Base-by-base conservation (phyloP, 2,113 vertebrate species). In the Sylvilagus bachmani region DNA sequence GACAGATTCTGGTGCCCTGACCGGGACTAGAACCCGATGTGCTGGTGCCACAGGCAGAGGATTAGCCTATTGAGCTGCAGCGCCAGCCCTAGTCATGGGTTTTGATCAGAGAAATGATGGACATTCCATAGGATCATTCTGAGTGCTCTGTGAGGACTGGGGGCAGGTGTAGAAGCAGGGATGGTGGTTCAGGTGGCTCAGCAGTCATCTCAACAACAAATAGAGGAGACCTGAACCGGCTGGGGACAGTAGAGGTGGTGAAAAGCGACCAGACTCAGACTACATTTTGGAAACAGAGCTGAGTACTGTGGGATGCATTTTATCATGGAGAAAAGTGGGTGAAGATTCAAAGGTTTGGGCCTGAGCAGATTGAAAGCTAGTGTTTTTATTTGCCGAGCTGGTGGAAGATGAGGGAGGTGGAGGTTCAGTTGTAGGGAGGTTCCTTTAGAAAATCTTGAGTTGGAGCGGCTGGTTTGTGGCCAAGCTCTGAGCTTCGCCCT, bases 381-480 rank as follows among this genome's bases (percentile, higher is more conserved):
- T n/a, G 33, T 74, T 95, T 89, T 74, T n/a, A 82, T 69, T 91
- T 89, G 53, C 70, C 36, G 44, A 73, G 6, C 44, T 74, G 31
- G 61, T 25, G 12, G 73, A 94, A 84, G 12, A 73, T 0, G 13
- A 91, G 77, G 25, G 33, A 78, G 62, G 12, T 55, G 29, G 24
- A 75, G 64, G 9, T 74, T 80, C 82, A 38, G 29, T 27, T 51
- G 21, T 58, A 12, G 36, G 8, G 11, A 53, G 7, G 49, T 55
- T 73, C 19, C 29, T 24, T 29, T 22, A 17, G 12, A 31, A 10
- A 16, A 36, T 53, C 91, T 73, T 11, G 51, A 75, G 31, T 38
- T 25, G 71, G 9, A 89, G 62, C 69, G 36, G 8, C 16, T 27
- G 55, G 2, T 75, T 38, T 74, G 29, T 86, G 81, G 7, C 44